phyloP scores from a whole-genome alignment of 1,140 invertebrate genomes.

The Augochlora pura region DNA sequence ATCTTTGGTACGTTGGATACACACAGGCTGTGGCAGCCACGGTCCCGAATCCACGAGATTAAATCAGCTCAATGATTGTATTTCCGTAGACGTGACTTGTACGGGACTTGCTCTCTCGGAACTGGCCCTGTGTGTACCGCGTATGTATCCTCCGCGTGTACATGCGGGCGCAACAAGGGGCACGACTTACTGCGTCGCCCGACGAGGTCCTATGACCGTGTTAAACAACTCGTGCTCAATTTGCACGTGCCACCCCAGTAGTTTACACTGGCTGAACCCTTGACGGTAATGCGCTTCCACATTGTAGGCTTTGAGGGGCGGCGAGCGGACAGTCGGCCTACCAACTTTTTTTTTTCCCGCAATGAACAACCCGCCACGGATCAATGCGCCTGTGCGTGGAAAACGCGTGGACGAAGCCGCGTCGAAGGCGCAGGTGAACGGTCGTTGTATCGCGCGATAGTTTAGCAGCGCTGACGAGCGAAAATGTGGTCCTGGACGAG shows the following conservation, averaged over 20 bases:
- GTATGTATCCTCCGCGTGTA: slow-evolving; percentile 28
- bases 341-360: slow-evolving; percentile 57
- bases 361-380: slow-evolving; percentile 12
- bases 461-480: too few relatives aligned
- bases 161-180: slow-evolving; percentile 42
- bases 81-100: slow-evolving; percentile 70
- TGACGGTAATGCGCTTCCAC: slow-evolving; percentile 64
- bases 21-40: slow-evolving; percentile 39
- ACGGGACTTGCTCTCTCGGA: slow-evolving; percentile 53
- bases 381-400: slow-evolving; percentile 6
- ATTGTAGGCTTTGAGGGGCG: slow-evolving; percentile 45
- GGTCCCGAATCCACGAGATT: slow-evolving; percentile 61
- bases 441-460: background rate
- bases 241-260: slow-evolving; percentile 64
- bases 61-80: slow-evolving; percentile 67
- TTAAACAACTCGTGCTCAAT: slow-evolving; percentile 67
- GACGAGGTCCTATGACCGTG: slow-evolving; percentile 60
- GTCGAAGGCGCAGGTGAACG: background rate
- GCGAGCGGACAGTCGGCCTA: slow-evolving; percentile 40
- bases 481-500: too few relatives aligned
- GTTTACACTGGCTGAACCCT: slow-evolving; percentile 65
- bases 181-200: slow-evolving; percentile 42
- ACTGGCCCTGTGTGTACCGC: background rate
- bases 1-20: slow-evolving; percentile 55
- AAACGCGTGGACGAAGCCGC: background rate